Evolutionary conservation across 1,140 invertebrate species (phyloP), one percentile per base, ranked within the genome.

Genomic region (Coenobita brevimanus): DNA sequence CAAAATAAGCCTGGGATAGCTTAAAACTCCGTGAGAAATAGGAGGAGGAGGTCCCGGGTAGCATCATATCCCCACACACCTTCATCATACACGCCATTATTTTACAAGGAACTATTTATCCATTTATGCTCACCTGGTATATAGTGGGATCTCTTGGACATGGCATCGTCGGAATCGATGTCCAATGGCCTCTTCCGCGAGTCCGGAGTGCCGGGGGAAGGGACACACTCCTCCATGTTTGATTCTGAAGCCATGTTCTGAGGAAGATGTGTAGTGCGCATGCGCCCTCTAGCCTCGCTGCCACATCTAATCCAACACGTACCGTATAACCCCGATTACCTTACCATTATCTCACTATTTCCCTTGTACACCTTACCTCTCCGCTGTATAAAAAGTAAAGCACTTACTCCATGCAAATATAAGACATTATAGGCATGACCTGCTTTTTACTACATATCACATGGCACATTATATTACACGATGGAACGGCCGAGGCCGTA

Each of bases 81-180:
- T n/a, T n/a, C n/a, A n/a, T n/a, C n/a, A n/a, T n/a, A n/a, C n/a
- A n/a, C n/a, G n/a, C n/a, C n/a, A n/a, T n/a, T n/a, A n/a, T n/a
- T n/a, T n/a, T n/a, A n/a, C n/a, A n/a, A n/a, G n/a, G n/a, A n/a
- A n/a, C n/a, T n/a, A n/a, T n/a, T n/a, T n/a, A n/a, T n/a, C n/a
- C n/a, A n/a, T n/a, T 27, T 33, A 83, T 69, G 80, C 93, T 94
- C 94, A 97, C 96, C 96, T 95, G 95, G 95, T 92, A 96, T 96
- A 93, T 96, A 97, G 93, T 97, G 96, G 89, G 96, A 97, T 93
- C 96, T 95, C 94, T 97, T 97, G 90, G 96, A 96, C 91, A 96
- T 95, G 91, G 96, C 96, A 94, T 96, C 96, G 93, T 97, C 96
- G 91, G 94, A 94, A 93, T 97, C 96, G 91, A 95, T 95, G 93